A percentile compares a stretch with the other conserved stretches of the same genome.
These are phyloP conservation scores for Corapipo altera DNA, from an alignment of 2,113 vertebrate species.

Conservation along the genomic window DNA sequence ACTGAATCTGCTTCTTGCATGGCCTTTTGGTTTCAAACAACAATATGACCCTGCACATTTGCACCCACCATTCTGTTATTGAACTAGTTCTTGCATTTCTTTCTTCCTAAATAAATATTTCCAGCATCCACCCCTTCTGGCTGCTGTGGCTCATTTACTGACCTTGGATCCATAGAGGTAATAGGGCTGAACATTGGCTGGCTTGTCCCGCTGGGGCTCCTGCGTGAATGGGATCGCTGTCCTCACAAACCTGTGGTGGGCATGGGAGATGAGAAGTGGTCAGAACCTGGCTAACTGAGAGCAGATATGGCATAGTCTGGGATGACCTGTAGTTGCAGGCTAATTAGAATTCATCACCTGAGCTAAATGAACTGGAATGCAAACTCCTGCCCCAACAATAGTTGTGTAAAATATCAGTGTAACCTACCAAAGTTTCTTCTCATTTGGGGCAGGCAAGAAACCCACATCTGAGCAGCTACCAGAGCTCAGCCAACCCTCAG, in stretches of 20 bases:
- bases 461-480: background rate
- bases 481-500: background rate
- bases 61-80: background rate
- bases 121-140: background rate
- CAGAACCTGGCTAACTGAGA: background rate
- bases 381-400: background rate
- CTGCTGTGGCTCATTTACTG: conserved; percentile 34
- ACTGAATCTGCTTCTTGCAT: background rate
- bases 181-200: conserved; percentile 97
- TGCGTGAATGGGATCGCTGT: conserved; percentile 98
- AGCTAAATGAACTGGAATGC: background rate
- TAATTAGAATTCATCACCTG: background rate
- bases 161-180: conserved; percentile 99
- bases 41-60: background rate
- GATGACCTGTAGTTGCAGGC: background rate
- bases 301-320: background rate
- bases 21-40: background rate
- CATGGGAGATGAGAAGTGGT: accelerated
- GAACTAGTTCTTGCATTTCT: background rate
- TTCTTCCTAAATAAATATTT: background rate
- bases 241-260: conserved; percentile 87
- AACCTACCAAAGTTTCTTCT: background rate
- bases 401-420: background rate
- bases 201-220: conserved; percentile 97
- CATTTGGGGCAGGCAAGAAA: background rate